Base-by-base conservation (phyloP, 2,797 vertebrate species). In the Brachyalestes nurse region DNA sequence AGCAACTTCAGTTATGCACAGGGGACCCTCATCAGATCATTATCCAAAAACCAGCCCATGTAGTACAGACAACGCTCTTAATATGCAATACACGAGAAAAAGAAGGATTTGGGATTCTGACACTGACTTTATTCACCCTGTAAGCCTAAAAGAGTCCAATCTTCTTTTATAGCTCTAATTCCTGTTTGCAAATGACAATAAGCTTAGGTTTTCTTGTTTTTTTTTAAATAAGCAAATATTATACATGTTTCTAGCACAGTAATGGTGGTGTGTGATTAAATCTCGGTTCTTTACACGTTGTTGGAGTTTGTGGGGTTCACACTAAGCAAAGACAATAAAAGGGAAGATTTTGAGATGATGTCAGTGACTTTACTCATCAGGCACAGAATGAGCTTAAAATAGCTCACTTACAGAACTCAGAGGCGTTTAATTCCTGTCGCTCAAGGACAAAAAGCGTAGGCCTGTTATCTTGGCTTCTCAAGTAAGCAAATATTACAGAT, bases 401-500 rank as follows among this genome's bases (percentile, higher is more conserved):
- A 72, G 14, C 14, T 47, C 21, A 16, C 23, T 55, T 57, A 34
- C 53, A 38, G 17, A 57, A 28, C 51, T 40, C 28, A 55, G 12
- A 72, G 25, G 49, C 49, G 6, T 57, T 55, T 49, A n/a, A n/a
- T 19, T 40, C 49, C 28, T n/a, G 9, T 34, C 53, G 40, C 51
- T 57, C 40, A 45, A 13, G 14, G 34, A 6, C 28, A 65, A 19
- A 45, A 49, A 72, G 47, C 8, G 0, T 25, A 34, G 4, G 23
- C 49, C 23, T 71, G 47, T 70, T 49, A 70, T 51, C 45, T 70
- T 70, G 21, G 8, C 17, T 45, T 45, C 65, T 67, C 21, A 10
- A 67, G 51, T 2, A 72, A 57, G 23, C 51, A 72, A 57, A 55
- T 25, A 72, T 72, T 73, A 13, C 21, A 66, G 75, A 57, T 55